Base-by-base conservation (phyloP, 2,797 vertebrate species). In the Syngnathus acus region DNA sequence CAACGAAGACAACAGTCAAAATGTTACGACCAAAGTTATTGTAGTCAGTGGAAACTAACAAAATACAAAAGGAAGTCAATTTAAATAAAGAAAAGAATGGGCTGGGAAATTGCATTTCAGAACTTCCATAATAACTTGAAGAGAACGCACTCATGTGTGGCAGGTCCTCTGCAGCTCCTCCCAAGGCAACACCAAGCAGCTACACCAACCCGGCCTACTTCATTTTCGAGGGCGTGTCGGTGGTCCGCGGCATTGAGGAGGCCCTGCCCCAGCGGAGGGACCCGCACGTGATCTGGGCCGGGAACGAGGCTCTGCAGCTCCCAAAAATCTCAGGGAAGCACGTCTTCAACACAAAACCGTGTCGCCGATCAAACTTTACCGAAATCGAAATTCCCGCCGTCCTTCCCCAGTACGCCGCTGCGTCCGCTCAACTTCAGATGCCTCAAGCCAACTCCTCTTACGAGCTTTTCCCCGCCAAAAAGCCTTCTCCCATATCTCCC, bases 171-270 rank as follows among this genome's bases (percentile, higher is more conserved):
- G 79, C 85, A 63, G 74, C 75, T 53, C 76, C 89, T 39, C 58
- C 79, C 26, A 82, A 87, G 74, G 71, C 81, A 21, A 81, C 79
- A 7, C 77, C 89, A 3, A 92, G 85, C 82, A 92, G 92, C 82
- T 94, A 92, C 86, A 94, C 91, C 77, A 94, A 93, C 72, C 92
- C 93, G 7, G 92, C 92, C 58, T 94, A 93, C 84, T 92, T 92
- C 81, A 91, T 94, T 72, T 92, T 93, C 21, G 93, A 94, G 78
- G 91, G 89, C 1, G 76, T 92, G 54, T 87, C 91, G 4, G 84
- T 91, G 67, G 26, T 84, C 45, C 86, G 73, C 65, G 78, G 58
- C 54, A 73, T 75, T 40, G 81, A 89, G 66, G 88, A 91, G 16
- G 65, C 62, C 57, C 81, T 76, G 2, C 76, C 82, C 10, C 75